Evolutionary conservation across 2,113 vertebrate species (phyloP), one percentile per base, ranked within the genome.

Genomic region (Alaudala cheleensis): DNA sequence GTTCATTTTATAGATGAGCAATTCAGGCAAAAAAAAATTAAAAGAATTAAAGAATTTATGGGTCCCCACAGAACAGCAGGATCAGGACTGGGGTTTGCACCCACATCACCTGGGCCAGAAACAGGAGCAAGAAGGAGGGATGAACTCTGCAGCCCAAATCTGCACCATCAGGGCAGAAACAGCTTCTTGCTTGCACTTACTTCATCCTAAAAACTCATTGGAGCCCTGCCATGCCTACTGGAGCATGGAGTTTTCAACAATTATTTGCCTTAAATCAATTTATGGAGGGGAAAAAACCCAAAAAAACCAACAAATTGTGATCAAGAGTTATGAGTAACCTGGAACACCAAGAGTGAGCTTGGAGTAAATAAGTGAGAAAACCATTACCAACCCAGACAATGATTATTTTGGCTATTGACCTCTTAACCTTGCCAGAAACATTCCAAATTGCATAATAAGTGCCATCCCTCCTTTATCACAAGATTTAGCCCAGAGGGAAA

Each of bases 401-500:
- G 92, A 88, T 88, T 3, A 62, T 83, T 80, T 28, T 60, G 76
- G 58, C 45, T 95, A 67, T 94, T 94, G 94, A 95, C 81, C 58
- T 87, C 79, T 86, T 90, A 87, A 69, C 54, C 84, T 92, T 64
- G 69, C 64, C 79, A 95, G 86, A 86, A 70, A 70, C 45, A 53
- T 93, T 96, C 71, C 50, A 45, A 86, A 88, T 57, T 60, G 58
- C 84, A 18, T 51, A 92, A 76, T 33, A 92, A 95, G 34, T 81
- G 87, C 70, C 90, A 93, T 77, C 28, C 72, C 70, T 74, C 60
- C 81, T 96, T 92, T 85, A 93, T 92, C 76, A 62, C 76, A 92
- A 78, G 60, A 44, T 82, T 93, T 95, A 95, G 94, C 94, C 96
- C 51, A 39, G 62, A 92, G 94, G 90, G 64, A 86, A 97, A 72